Evolutionary conservation across 92 coral and sea anemone genomes (phyloP).

Genomic region (Metridium senile): DNA sequence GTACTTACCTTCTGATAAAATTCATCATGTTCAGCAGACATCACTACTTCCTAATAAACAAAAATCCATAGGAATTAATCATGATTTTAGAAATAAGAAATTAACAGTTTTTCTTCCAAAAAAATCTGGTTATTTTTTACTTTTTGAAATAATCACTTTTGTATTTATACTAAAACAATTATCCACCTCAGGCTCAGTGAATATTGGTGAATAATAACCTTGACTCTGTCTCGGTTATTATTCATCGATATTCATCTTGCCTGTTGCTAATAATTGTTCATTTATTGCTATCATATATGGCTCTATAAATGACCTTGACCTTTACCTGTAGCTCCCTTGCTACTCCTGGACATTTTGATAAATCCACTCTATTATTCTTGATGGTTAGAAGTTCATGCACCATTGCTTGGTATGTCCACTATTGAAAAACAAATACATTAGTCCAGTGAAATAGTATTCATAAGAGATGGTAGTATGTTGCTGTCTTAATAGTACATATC

Average conservation of each 20-base stretch:
- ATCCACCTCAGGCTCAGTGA: too few relatives aligned
- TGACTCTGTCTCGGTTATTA: too few relatives aligned
- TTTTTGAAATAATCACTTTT: too few relatives aligned
- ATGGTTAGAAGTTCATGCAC: conserved; percentile 90
- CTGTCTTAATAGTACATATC: neutral
- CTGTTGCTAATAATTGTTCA: too few relatives aligned
- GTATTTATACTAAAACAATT: too few relatives aligned
- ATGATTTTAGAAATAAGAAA: neutral
- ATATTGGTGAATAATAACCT: too few relatives aligned
- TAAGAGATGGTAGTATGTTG: too few relatives aligned
- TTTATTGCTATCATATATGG: neutral
- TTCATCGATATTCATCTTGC: too few relatives aligned
- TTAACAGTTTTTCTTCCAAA: too few relatives aligned
- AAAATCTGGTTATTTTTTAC: too few relatives aligned
- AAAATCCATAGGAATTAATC: neutral
- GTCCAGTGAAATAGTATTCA: neutral
- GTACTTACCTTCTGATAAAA: conserved; percentile 97
- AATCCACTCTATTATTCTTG: conserved; percentile 92
- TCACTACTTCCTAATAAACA: conserved; percentile 83
- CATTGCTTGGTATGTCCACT: conserved; percentile 99
- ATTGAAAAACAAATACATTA: neutral
- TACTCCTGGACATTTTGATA: conserved; percentile 91
- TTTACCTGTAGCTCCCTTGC: conserved; percentile 88
- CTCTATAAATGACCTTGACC: neutral
- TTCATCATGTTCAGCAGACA: conserved; percentile 98